Conservation (phyloP, 2,797 vertebrate genomes). For the Leptoclinus maculatus region DNA sequence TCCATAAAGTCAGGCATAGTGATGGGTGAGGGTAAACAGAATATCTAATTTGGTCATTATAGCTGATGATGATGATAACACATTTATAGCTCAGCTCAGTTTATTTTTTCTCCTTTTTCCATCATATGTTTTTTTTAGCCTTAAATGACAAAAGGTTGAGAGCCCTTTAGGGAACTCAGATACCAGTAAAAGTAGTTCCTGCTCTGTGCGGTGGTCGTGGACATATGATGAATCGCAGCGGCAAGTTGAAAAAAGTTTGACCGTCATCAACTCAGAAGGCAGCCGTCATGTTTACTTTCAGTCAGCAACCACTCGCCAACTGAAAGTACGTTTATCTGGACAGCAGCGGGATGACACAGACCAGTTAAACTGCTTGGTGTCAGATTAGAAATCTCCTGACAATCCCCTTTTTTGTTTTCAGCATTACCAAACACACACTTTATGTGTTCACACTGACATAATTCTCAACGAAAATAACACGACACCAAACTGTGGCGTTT, state of each 20-base stretch:
- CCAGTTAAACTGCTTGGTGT: background rate
- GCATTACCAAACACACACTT: background rate
- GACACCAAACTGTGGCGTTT: background rate
- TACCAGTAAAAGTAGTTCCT: background rate
- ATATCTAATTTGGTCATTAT: background rate
- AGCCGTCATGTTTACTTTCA: slow-evolving; percentile 11
- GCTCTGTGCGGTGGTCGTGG: background rate
- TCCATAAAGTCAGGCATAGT: background rate
- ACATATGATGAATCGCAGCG: background rate
- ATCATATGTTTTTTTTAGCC: background rate
- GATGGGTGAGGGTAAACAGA: background rate
- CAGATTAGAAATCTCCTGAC: slow-evolving; percentile 10
- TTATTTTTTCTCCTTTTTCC: background rate
- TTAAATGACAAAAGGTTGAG: background rate
- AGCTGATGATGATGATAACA: background rate
- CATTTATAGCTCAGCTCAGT: background rate
- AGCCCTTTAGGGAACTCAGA: background rate
- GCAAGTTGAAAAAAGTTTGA: background rate
- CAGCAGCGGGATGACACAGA: background rate
- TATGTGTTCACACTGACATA: background rate
- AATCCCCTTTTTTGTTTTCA: background rate
- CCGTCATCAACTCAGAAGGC: background rate
- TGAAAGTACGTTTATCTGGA: slow-evolving; percentile 16
- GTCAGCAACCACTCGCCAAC: background rate
- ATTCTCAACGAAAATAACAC: background rate